Percentiles rank a stretch among this genome's conserved stretches.
These are phyloP conservation scores for Drosophila ezoana DNA, from an alignment of 2,888 invertebrate genomes.

Conservation along the genomic window DNA sequence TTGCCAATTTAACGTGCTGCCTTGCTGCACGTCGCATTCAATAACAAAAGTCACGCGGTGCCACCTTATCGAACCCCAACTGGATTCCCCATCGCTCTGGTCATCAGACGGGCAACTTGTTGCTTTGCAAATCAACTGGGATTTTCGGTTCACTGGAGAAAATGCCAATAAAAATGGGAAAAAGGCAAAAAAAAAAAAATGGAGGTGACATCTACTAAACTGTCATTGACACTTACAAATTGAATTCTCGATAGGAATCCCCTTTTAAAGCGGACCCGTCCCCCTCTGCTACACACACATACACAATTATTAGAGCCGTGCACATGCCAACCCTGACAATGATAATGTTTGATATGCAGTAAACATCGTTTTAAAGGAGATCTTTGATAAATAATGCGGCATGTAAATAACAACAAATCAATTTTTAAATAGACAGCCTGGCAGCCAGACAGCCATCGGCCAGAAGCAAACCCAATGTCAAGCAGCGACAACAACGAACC, in stretches of 20 bases:
- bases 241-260: conserved; percentile 57
- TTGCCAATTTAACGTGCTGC: conserved; percentile 17
- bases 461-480: conserved; percentile 30
- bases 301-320: conserved; percentile 57
- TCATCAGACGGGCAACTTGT: conserved; percentile 55
- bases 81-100: conserved; percentile 4
- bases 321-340: conserved; percentile 32
- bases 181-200: conserved; percentile 8
- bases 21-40: conserved; percentile 34
- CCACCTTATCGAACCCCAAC: conserved; percentile 8
- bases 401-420: conserved; percentile 81
- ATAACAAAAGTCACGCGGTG: conserved; percentile 64
- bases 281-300: too few species aligned
- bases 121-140: conserved; percentile 72
- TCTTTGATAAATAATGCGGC: conserved; percentile 72
- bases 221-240: conserved; percentile 77
- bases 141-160: conserved; percentile 71
- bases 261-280: too few species aligned
- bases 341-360: conserved; percentile 42
- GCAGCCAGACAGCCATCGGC: conserved; percentile 15
- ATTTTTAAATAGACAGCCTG: conserved; percentile 71
- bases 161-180: conserved; percentile 62
- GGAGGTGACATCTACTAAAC: conserved; percentile 54
- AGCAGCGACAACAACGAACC: conserved; percentile 60
- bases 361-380: conserved; percentile 43